Conservation (phyloP, 2,113 vertebrate genomes). For the Orthochromis indermauri region DNA sequence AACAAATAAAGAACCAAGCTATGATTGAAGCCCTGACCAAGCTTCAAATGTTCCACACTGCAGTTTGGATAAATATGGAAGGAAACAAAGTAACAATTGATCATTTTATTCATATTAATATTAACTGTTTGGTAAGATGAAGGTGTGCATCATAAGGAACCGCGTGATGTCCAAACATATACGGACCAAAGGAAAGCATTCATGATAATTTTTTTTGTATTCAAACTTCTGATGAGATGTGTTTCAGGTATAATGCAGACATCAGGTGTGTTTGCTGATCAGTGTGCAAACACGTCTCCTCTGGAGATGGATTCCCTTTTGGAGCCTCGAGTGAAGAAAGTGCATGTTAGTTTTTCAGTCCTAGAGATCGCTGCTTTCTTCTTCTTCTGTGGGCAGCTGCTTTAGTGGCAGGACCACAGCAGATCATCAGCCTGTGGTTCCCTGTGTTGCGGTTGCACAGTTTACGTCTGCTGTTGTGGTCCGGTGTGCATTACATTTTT, state of each 20-base stretch:
- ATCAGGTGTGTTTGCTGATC: neutral
- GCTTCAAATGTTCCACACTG: neutral
- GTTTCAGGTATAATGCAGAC: neutral
- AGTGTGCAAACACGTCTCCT: neutral
- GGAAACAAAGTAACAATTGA: neutral
- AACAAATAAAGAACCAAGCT: neutral
- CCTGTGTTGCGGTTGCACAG: neutral
- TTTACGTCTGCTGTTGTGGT: neutral
- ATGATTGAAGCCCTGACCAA: rapidly evolving
- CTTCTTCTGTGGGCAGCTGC: neutral
- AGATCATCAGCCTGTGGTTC: neutral
- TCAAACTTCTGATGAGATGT: neutral
- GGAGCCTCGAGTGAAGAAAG: neutral
- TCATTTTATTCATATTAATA: neutral
- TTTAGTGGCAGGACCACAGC: neutral
- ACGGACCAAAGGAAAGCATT: neutral
- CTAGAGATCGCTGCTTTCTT: neutral
- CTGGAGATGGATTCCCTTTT: neutral
- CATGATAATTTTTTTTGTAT: neutral
- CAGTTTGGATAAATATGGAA: neutral
- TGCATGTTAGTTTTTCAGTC: rapidly evolving
- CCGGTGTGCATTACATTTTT: neutral
- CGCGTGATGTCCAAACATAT: neutral
- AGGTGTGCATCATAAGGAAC: neutral
- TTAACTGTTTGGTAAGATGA: neutral